Evolutionary conservation across 1,140 invertebrate genomes (phyloP), one percentile per base, ranked within the genome.

Genomic region (Ooceraea biroi): DNA sequence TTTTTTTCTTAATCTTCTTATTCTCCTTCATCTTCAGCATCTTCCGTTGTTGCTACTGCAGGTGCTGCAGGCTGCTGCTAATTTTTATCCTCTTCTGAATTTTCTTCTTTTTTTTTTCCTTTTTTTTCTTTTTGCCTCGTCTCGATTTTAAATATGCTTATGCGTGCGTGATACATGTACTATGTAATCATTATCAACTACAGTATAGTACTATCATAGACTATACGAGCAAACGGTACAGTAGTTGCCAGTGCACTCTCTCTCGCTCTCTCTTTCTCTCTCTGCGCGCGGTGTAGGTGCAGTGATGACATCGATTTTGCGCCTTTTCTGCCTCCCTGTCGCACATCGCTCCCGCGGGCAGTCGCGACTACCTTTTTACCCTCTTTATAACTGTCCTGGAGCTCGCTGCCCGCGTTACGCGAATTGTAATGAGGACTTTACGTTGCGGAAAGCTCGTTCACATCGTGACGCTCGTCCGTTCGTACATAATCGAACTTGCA

Each of bases 171-270:
- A 86, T 89, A 89, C 87, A 88, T 88, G 86, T 88, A 88, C 84
- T 86, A 88, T 88, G 84, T 88, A 76, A 87, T 86, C 60, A 83
- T 90, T 90, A 88, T 85, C 69, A 84, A 85, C 84, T 89, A 87
- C 78, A 72, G 86, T 90, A 89, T 88, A 87, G 86, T 88, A 87
- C 76, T 77, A 87, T 85, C 78, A 86, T 84, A 87, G 87, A 87
- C 89, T 90, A 90, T 90, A 90, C 89, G 85, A 85, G 77, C 66
- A 89, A 89, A 89, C 86, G 87, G 89, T 84, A 89, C 66, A 86
- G 85, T 82, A 84, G 86, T 88, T 88, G 77, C 71, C 83, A 61
- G 80, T 78, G 86, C 84, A 63, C 60, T 66, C 60, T 36, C 36
- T 36, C 36, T 36, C 36, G 2, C 36, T 36, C 36, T 36, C 36